Conservation (phyloP, 1,140 invertebrate species). For the Stenopsyche tienmushanensis region DNA sequence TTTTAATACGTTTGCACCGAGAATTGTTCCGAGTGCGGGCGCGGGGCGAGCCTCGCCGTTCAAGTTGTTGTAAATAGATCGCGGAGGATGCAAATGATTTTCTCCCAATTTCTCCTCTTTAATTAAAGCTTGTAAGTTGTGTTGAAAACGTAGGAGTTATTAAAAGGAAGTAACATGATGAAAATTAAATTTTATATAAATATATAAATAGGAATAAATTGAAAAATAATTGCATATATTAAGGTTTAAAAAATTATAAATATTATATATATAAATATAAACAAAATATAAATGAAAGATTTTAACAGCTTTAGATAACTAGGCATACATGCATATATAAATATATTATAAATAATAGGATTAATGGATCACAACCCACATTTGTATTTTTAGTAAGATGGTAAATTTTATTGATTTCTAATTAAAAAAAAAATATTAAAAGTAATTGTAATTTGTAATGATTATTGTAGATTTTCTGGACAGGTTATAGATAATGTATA, state of each 20-base stretch:
- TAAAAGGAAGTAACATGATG: constrained; percentile 6
- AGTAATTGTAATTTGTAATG: constrained; percentile 41
- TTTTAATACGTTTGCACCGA: constrained; percentile 3
- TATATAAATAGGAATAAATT: constrained; percentile 13
- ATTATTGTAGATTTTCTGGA: constrained; percentile 42
- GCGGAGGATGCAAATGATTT: background rate
- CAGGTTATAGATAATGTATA: constrained; percentile 43
- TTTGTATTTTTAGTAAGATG: constrained; percentile 42
- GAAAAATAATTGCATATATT: constrained; percentile 32
- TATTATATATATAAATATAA: constrained; percentile 17
- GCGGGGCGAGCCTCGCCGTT: background rate
- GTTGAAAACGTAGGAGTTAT: background rate
- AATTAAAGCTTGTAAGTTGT: background rate
- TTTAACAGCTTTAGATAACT: constrained; percentile 39
- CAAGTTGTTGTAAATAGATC: background rate
- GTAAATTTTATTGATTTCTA: constrained; percentile 28
- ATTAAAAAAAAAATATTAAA: constrained; percentile 30
- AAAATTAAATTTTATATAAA: constrained; percentile 26
- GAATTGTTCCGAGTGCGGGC: background rate
- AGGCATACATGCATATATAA: constrained; percentile 17
- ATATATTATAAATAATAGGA: constrained; percentile 8
- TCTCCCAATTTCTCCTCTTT: background rate
- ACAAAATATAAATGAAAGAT: constrained; percentile 35
- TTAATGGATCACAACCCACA: constrained; percentile 36
- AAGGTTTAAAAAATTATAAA: constrained; percentile 13